A percentile compares a stretch with the other conserved stretches of the same genome.
Evolutionary conservation across 1,140 invertebrate species (phyloP).

Genomic region (Caerostris extrusa): DNA sequence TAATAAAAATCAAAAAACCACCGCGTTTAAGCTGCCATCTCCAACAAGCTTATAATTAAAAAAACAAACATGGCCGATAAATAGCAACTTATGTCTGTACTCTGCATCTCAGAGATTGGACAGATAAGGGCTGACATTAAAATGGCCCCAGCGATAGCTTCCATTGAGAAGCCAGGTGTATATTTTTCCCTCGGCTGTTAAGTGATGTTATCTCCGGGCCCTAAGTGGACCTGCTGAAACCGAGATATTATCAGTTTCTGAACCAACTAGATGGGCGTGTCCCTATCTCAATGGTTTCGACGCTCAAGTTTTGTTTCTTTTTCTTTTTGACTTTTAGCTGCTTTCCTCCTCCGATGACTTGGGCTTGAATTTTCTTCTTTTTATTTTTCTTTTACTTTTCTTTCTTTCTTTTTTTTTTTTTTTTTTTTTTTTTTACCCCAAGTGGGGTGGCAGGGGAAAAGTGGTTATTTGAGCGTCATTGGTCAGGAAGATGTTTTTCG

Average conservation of each 20-base stretch:
- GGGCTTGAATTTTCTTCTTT: slow-evolving; percentile 4
- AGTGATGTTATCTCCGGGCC: slow-evolving; percentile 40
- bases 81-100: slow-evolving; percentile 56
- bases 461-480: slow-evolving; percentile 19
- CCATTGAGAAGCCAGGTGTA: slow-evolving; percentile 58
- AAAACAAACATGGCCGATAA: slow-evolving; percentile 63
- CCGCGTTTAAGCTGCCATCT: slow-evolving; percentile 52
- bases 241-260: slow-evolving; percentile 37
- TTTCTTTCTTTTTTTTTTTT: neutral
- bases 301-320: slow-evolving; percentile 17
- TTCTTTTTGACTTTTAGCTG: slow-evolving; percentile 3
- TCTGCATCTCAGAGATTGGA: slow-evolving; percentile 46
- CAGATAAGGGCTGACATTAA: slow-evolving; percentile 49
- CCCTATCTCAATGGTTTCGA: slow-evolving; percentile 52
- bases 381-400: no score
- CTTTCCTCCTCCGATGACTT: neutral
- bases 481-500: slow-evolving; percentile 22
- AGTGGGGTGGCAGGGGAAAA: neutral
- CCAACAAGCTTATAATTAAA: slow-evolving; percentile 63
- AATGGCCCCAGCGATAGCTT: slow-evolving; percentile 60
- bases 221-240: slow-evolving; percentile 61
- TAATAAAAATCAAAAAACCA: slow-evolving; percentile 33
- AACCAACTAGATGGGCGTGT: slow-evolving; percentile 57
- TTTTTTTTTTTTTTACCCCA: no score
- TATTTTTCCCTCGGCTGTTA: slow-evolving; percentile 58